Base-by-base conservation (phyloP, 2,888 invertebrate genomes). In the Zhuqinia jingwanae region DNA sequence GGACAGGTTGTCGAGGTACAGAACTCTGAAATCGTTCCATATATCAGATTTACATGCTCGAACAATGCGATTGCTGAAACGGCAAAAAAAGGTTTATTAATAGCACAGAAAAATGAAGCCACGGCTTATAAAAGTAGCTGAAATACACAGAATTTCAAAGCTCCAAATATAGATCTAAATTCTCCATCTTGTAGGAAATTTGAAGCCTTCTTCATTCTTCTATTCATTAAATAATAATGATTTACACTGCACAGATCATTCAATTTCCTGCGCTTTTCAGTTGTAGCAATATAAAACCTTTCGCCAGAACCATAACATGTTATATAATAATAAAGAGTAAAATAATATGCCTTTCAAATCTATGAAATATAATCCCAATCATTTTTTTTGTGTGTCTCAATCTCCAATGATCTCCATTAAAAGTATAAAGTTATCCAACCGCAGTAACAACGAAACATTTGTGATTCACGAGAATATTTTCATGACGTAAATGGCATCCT, bases 11-110 rank as follows among this genome's bases (percentile, higher is more conserved):
- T 96, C 93, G 96, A 95, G 92, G 98, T 98, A 95, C 99, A 99
- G 95, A 97, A 98, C 95, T 99, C 99, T 92, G 98, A 98, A 94
- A 99, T 96, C 91, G 98, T 96, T 93, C 99, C 99, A 94, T 99
- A 99, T 92, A 99, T 95, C 94, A 99, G 95, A 94, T 99, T 99
- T 92, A 99, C 97, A 94, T 99, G 99, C 93, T 99, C 98, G 93
- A 99, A 99, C 93, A 99, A 96, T 94, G 98, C 97, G 94, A 98
- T 95, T 90, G 97, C 97, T 97, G 94, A 95, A n/a, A 45, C 90
- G 65, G 88, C 73, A 87, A 77, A 68, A 73, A 78, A 45, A 42
- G 30, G 22, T 79, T 10, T 45, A 75, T 68, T 56, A 50, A 22
- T 22, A 50, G 22, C 36, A n/a, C 36, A 36, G 8, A 36, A 36